Evolutionary conservation across 2,888 invertebrate genomes (phyloP).

Genomic region (Eugnorisma glareosa): DNA sequence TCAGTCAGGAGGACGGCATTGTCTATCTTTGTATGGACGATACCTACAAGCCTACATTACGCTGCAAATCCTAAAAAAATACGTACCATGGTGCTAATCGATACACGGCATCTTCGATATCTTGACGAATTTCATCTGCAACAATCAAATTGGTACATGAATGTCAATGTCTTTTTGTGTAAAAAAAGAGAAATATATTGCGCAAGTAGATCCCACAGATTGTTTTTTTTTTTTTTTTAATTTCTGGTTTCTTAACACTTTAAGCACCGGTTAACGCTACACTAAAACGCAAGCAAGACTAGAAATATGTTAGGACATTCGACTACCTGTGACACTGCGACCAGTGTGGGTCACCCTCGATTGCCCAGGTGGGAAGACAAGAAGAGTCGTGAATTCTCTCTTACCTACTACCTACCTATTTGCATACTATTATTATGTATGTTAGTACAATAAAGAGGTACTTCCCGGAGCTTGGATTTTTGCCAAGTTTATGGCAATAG

Average conservation of each 20-base stretch:
- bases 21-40: background rate
- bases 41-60: background rate
- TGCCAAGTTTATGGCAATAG: background rate
- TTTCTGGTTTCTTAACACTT: background rate
- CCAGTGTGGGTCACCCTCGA: background rate
- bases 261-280: no score
- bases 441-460: background rate
- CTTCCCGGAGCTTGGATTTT: background rate
- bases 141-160: conserved; percentile 63
- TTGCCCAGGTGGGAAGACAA: background rate
- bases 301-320: background rate
- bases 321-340: background rate
- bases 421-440: no score
- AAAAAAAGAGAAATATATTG: background rate
- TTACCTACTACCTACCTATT: background rate
- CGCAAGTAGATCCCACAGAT: background rate
- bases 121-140: conserved; percentile 99
- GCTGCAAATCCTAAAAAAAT: background rate
- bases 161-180: no score
- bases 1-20: background rate
- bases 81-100: conserved; percentile 97
- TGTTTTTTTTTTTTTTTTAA: background rate
- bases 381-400: background rate
- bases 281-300: background rate
- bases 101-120: conserved; percentile 99